These are phyloP conservation scores for Tribolium castaneum DNA, from an alignment of 1,140 invertebrate genomes.

Conservation along the genomic window DNA sequence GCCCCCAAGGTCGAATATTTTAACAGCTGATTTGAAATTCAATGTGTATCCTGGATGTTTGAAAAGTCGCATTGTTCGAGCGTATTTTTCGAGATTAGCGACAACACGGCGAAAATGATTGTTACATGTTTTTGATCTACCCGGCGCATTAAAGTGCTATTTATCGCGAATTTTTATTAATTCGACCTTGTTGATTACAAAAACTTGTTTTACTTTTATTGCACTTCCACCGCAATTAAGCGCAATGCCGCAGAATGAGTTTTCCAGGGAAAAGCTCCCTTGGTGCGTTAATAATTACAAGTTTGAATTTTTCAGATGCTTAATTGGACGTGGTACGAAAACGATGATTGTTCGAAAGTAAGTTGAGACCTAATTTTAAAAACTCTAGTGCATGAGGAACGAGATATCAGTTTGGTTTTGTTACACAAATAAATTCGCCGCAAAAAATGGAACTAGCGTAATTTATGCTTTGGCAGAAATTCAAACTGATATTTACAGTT, in stretches of 20 bases:
- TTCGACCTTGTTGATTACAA: slow-evolving; percentile 31
- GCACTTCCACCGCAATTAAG: slow-evolving; percentile 22
- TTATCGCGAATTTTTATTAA: slow-evolving; percentile 32
- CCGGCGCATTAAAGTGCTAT: slow-evolving; percentile 15
- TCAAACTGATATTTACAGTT: slow-evolving; percentile 24
- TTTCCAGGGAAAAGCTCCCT: slow-evolving; percentile 3
- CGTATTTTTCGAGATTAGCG: slow-evolving; percentile 21
- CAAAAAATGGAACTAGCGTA: neutral
- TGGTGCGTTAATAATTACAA: neutral
- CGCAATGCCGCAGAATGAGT: slow-evolving; percentile 10
- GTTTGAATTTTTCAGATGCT: slow-evolving; percentile 38
- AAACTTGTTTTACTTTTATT: slow-evolving; percentile 33
- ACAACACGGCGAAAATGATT: slow-evolving; percentile 18
- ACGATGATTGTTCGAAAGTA: slow-evolving; percentile 36
- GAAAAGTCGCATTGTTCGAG: slow-evolving; percentile 34
- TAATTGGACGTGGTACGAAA: slow-evolving; percentile 33
- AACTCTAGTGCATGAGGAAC: neutral
- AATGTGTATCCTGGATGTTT: slow-evolving; percentile 44
- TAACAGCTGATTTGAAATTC: slow-evolving; percentile 45
- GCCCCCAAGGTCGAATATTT: slow-evolving; percentile 45
- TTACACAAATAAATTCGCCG: neutral
- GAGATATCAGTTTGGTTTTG: slow-evolving; percentile 11
- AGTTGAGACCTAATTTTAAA: slow-evolving; percentile 6
- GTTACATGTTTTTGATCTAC: slow-evolving; percentile 34
- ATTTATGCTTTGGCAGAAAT: neutral